Conservation (phyloP, 2,113 vertebrate genomes). For the Sapayoa aenigma region DNA sequence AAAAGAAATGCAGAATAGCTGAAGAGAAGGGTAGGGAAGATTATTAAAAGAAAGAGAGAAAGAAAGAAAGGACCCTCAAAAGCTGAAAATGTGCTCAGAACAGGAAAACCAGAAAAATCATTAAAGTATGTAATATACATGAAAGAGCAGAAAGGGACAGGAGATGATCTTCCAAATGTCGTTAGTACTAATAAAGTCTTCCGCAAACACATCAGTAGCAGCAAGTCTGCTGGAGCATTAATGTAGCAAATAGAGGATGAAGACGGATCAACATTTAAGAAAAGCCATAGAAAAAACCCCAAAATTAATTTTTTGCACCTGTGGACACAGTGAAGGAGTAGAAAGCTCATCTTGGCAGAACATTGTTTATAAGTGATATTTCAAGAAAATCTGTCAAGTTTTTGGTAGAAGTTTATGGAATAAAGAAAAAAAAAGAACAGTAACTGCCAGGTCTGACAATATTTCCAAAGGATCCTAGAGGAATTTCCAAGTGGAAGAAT, state of each 20-base stretch:
- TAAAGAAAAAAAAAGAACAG: neutral
- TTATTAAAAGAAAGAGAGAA: neutral
- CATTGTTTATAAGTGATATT: neutral
- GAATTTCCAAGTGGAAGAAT: neutral
- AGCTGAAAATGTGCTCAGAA: neutral
- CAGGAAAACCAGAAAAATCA: neutral
- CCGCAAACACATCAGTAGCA: neutral
- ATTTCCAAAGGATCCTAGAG: neutral
- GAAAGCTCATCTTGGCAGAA: neutral
- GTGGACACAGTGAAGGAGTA: neutral
- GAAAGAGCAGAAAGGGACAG: neutral
- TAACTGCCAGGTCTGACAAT: neutral
- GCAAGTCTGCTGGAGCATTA: neutral
- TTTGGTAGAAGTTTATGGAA: neutral
- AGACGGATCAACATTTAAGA: neutral
- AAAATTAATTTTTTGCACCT: neutral
- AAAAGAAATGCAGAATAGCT: neutral
- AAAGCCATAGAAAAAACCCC: neutral
- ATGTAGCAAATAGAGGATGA: neutral
- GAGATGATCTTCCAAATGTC: neutral
- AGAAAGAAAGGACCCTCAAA: neutral
- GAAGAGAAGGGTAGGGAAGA: neutral
- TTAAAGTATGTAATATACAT: neutral
- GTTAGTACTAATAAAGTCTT: neutral
- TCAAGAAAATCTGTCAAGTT: neutral